Base-by-base conservation (phyloP, 2,113 vertebrate species). In the Clinocottus analis region DNA sequence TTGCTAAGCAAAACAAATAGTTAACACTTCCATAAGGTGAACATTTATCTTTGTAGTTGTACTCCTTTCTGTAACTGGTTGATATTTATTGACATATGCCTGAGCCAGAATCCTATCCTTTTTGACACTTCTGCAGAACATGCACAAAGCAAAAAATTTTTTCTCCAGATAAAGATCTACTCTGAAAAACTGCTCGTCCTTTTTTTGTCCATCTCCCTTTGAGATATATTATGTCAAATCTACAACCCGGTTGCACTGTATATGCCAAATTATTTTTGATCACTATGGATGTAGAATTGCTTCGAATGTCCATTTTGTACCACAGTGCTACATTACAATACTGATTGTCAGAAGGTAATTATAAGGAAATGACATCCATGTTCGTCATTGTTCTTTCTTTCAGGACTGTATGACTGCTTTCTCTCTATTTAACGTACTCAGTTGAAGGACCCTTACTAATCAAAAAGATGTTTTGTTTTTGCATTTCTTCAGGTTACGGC, bases 401-500 rank as follows among this genome's bases (percentile, higher is more conserved):
- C 73, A 85, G 90, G 80, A 80, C 23, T 87, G 21, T 80, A 17
- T 87, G 25, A 45, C 73, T 75, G 58, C n/a, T 76, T 70, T 80
- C 7, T 85, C 10, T 79, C 13, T 84, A 23, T 71, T 53, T 58
- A 11, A 39, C 9, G 1, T 4, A 45, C 25, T 53, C 3, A 58
- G 60, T 65, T 63, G 43, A 55, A 49, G 25, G 8, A 61, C 63
- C 23, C 16, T 65, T 53, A 33, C 82, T 91, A 89, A 93, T 89
- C 77, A 80, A 66, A 81, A 58, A 75, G 67, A 53, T 87, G 25
- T 67, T 88, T 80, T 91, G 53, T 93, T 65, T 89, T 85, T 85
- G 35, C 78, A 12, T 45, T 87, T 95, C 94, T 89, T 47, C 93
- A 99, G 98, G 95, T 95, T 99, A 93, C 95, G 98, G 80, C 98